phyloP scores from a whole-genome alignment of 2,113 vertebrate species.

The Lasiurus cinereus region DNA sequence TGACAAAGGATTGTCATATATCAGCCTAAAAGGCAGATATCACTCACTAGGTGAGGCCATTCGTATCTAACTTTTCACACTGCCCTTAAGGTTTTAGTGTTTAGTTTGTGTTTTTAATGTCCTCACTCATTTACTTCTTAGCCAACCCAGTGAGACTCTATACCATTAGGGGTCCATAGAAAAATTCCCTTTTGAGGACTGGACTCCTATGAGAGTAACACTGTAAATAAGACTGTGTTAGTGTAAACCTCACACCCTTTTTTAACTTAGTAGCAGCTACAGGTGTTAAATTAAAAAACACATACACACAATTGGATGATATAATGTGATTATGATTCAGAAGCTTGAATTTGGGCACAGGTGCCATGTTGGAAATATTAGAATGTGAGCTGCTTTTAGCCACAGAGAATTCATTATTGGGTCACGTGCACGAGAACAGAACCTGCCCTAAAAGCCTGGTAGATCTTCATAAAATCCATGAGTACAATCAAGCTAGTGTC shows the following conservation, averaged over 20 bases:
- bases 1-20: background rate
- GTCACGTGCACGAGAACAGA: background rate
- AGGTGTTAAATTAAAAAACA: background rate
- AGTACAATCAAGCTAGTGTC: background rate
- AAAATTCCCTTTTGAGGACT: background rate
- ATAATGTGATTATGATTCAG: background rate
- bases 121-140: background rate
- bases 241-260: background rate
- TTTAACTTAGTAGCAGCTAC: constrained; percentile 15
- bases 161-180: background rate
- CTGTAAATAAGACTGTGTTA: background rate
- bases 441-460: background rate
- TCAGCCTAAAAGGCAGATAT: background rate
- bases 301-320: background rate
- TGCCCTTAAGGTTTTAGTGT: background rate
- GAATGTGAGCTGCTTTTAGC: background rate
- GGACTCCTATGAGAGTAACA: background rate
- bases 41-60: background rate
- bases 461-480: background rate
- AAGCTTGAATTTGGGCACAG: background rate
- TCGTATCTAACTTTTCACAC: background rate
- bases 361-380: background rate
- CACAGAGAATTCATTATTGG: background rate
- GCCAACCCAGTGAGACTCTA: background rate
- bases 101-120: background rate